Conservation (phyloP, 2,797 vertebrate genomes). For the Tachyglossus aculeatus region DNA sequence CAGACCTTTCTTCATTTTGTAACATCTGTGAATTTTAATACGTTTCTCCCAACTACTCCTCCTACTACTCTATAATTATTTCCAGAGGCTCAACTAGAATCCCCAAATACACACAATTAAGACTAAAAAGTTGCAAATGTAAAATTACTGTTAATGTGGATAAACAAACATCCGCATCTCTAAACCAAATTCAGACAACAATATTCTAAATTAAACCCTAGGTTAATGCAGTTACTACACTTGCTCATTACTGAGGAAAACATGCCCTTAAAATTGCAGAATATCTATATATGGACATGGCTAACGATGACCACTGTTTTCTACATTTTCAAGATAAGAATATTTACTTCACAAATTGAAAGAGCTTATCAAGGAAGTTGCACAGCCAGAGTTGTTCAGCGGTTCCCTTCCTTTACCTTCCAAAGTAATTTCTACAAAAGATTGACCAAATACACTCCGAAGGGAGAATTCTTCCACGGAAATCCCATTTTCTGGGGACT, state of each 20-base stretch:
- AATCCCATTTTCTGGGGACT: no score
- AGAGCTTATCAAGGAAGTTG: no score
- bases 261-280: fast-evolving
- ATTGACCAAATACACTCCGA: no score
- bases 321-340: not conserved
- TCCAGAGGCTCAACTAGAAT: constrained; percentile 23
- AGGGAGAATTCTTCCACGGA: no score
- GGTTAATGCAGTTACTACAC: not conserved
- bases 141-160: constrained; percentile 34
- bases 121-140: constrained; percentile 31
- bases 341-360: no score
- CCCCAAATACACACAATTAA: constrained; percentile 32
- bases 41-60: not conserved
- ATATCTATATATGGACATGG: no score
- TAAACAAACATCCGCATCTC: constrained; percentile 4
- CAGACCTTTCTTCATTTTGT: no score
- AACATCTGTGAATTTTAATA: not conserved
- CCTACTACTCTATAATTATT: constrained; percentile 29
- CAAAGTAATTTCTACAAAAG: no score
- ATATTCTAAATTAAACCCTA: not conserved
- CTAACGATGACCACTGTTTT: not conserved
- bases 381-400: no score
- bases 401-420: no score
- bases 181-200: not conserved
- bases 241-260: not conserved